A percentile compares a stretch with the other conserved stretches of the same genome.
Conservation (phyloP, 2,888 invertebrate genomes). For the Ariolimax columbianus region DNA sequence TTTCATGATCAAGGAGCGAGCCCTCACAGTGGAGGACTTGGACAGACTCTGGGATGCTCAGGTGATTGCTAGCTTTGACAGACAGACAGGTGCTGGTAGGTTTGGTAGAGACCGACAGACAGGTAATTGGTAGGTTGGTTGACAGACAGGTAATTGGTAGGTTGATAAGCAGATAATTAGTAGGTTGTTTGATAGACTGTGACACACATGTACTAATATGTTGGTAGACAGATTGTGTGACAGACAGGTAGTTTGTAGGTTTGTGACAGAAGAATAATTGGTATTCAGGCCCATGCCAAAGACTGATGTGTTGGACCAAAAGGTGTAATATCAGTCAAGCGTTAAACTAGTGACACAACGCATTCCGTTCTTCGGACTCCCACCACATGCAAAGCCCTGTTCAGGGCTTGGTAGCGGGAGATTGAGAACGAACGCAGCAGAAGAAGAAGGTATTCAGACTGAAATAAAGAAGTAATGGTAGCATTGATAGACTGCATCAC, state of each 20-base stretch:
- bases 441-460: no score
- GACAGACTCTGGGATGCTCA: constrained; percentile 98
- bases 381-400: no score
- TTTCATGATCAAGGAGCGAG: constrained; percentile 92
- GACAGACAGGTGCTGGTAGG: not conserved
- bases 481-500: no score
- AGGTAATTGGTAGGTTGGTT: not conserved
- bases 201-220: not conserved
- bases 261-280: not conserved
- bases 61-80: constrained; percentile 65
- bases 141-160: not conserved
- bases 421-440: no score
- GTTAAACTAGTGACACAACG: no score
- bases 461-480: no score
- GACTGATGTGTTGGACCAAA: no score
- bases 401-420: no score
- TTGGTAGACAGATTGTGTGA: not conserved
- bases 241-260: not conserved
- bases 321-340: no score
- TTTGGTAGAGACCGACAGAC: not conserved
- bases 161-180: not conserved
- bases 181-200: not conserved
- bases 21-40: constrained; percentile 91
- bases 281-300: no score
- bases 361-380: no score